Base-by-base conservation (phyloP, 2,113 vertebrate genomes). In the Tragulus kanchil region DNA sequence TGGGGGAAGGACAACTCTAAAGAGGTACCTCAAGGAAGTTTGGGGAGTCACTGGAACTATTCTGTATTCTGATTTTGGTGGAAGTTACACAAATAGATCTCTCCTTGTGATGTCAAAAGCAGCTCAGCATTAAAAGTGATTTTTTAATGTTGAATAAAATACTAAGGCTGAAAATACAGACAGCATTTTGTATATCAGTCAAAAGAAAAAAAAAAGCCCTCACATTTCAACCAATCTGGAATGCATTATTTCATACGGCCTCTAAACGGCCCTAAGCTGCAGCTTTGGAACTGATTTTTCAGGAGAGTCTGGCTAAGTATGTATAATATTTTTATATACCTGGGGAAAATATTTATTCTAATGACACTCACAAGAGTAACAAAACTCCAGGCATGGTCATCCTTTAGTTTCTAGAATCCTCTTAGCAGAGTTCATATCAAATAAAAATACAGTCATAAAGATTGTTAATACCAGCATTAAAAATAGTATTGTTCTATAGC, bases 301-400 rank as follows among this genome's bases (percentile, higher is more conserved):
- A 90, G 96, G 94, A 98, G 95, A 98, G 79, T 93, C 91, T 91
- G 62, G 98, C 93, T 83, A 96, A 56, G 75, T 69, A 88, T 96
- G 90, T 89, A 87, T 90, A 96, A 73, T 81, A 97, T 94, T 97
- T 52, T 97, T 92, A 81, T 93, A 91, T 93, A 98, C 96, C 95
- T 98, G 96, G 95, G 52, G 59, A 97, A 98, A 98, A 97, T 79
- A 97, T 87, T 96, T 96, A 96, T 71, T 79, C 77, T 97, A 94
- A 67, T 96, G 69, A 79, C 52, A 82, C 5, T 58, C 73, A 54
- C 14, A 50, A 17, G 65, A 79, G 85, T 79, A 97, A 62, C 85
- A 97, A 96, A 97, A 67, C 62, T 81, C 61, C 3, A 85, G 88
- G 94, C 5, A 1, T 42, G 23, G 77, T 67, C 89, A 56, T 79